A percentile compares a stretch with the other conserved stretches of the same genome.
Evolutionary conservation across 2,113 vertebrate genomes (phyloP).

Genomic region (Rhombomys opimus): DNA sequence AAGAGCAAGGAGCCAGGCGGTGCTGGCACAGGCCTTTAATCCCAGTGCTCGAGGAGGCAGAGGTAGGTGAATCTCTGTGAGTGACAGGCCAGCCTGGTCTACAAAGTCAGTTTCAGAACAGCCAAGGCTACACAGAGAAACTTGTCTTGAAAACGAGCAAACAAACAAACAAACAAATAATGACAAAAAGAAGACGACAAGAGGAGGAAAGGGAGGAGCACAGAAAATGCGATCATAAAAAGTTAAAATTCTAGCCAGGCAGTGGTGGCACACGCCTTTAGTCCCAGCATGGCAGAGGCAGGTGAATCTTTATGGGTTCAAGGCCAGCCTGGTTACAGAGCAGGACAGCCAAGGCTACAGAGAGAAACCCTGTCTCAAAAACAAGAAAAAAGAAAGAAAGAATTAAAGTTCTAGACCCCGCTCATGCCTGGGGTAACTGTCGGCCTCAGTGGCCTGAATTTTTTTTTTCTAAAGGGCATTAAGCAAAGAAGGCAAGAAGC

Average conservation of each 20-base stretch:
- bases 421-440: not conserved
- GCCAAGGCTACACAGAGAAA: not conserved
- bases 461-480: not conserved
- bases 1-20: not conserved
- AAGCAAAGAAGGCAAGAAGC: not conserved
- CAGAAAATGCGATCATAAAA: not conserved
- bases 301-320: no score
- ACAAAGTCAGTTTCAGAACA: not conserved
- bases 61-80: not conserved
- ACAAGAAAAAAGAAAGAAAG: no score
- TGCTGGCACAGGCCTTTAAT: not conserved
- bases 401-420: not conserved
- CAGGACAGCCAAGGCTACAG: no score
- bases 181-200: no score
- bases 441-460: not conserved
- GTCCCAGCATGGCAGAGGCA: no score
- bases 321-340: no score
- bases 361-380: no score
- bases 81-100: not conserved
- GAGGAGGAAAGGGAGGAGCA: not conserved
- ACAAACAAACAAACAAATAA: no score
- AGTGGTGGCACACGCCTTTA: no score
- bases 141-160: no score
- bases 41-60: not conserved
- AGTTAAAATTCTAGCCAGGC: not conserved